Base-by-base conservation (phyloP, 2,113 vertebrate species). In the Eptatretus burgeri region DNA sequence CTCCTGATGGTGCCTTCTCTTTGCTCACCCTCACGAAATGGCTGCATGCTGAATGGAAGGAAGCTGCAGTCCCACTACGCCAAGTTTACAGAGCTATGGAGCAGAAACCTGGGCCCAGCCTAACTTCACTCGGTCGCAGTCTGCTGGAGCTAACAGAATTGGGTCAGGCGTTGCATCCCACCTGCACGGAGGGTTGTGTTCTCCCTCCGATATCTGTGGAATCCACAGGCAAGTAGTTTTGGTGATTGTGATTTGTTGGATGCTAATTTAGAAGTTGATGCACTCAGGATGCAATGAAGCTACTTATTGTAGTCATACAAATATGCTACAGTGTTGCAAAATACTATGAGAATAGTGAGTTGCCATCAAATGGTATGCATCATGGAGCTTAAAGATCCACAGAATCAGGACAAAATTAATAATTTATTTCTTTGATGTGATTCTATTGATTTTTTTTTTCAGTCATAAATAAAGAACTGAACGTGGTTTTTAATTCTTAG, bases 11-110 rank as follows among this genome's bases (percentile, higher is more conserved):
- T 63, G 85, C 87, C 67, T 88, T 85, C 67, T 91, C 89, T 8
- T 78, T 98, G 72, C 79, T 98, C 51, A 98, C 89, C 0, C 72
- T 95, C 65, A 85, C 89, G 67, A 98, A 95, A 66, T 98, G 91
- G 91, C 77, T 98, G 69, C 73, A 93, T 72, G 78, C 83, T 5
- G 89, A 98, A 69, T 98, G 91, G 91, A 98, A 98, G 68, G 91
- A 98, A 71, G 83, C 94, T 70, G 85, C 84, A 2, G 79, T 80
- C 52, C 87, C 89, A 68, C 69, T 98, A 51, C 95, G 93, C 75
- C 88, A 91, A 76, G 87, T 85, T 9, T 81, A 78, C 51, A 73
- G 79, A 72, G 77, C 79, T 51, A 77, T 75, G 63, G 79, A 79
- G 53, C 79, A 81, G 53, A 75, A 79, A 66, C 79, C 72, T 63